Conservation (phyloP, 2,888 invertebrate genomes). For the Suillia variegata region DNA sequence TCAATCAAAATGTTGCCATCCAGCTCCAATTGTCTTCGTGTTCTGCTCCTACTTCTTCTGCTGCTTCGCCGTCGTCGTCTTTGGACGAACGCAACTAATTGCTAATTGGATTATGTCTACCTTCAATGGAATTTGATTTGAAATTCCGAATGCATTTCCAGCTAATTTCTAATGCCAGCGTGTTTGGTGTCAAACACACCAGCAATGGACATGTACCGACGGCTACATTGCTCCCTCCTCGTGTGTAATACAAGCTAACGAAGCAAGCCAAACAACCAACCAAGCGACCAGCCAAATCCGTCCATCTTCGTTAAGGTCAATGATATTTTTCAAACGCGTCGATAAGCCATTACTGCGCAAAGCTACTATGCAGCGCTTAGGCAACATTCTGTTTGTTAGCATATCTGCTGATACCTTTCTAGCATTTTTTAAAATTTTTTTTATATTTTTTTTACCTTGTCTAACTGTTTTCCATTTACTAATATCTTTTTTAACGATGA, state of each 20-base stretch:
- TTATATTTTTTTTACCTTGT: neutral
- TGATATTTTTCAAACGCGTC: neutral
- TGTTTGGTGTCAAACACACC: slow-evolving; percentile 2
- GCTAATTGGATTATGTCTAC: slow-evolving; percentile 3
- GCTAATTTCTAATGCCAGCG: neutral
- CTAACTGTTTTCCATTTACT: neutral
- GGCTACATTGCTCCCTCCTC: no score
- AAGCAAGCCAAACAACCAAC: no score
- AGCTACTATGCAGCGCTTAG: no score
- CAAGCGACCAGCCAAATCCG: neutral
- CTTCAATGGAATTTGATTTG: no score
- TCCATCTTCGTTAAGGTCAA: neutral
- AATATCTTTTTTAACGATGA: neutral
- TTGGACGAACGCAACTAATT: neutral
- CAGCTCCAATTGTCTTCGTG: no score
- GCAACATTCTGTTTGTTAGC: neutral
- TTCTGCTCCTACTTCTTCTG: no score
- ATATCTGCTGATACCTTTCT: neutral
- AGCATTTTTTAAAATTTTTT: neutral
- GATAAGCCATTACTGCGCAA: neutral
- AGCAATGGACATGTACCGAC: neutral
- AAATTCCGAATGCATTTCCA: neutral
- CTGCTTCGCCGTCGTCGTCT: no score
- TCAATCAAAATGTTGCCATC: no score
- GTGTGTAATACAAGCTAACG: neutral